Evolutionary conservation across 2,888 invertebrate species (phyloP).

Genomic region (Cremastinae sp.): DNA sequence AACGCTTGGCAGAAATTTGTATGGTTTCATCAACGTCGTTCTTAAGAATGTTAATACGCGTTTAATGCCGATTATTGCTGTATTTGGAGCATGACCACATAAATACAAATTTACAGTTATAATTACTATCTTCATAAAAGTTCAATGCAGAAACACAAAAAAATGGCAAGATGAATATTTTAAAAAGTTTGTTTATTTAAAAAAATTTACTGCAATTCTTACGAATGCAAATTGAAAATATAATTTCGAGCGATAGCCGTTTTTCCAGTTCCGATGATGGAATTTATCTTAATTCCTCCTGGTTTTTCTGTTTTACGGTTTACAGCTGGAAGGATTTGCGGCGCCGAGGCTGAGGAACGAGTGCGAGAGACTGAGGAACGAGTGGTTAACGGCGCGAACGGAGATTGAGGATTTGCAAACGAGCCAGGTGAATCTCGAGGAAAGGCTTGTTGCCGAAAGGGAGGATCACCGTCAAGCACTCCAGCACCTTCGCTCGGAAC

Average conservation of each 20-base stretch:
- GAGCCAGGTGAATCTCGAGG: constrained; percentile 77
- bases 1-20: neutral
- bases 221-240: too few relatives aligned
- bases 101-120: constrained; percentile 32
- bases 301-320: constrained; percentile 54
- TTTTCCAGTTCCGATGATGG: neutral
- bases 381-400: constrained; percentile 80
- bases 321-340: constrained; percentile 84
- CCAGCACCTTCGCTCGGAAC: constrained; percentile 72
- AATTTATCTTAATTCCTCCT: constrained; percentile 7
- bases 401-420: constrained; percentile 81
- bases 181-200: neutral
- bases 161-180: constrained; percentile 14
- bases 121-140: constrained; percentile 32
- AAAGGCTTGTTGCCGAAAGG: constrained; percentile 78
- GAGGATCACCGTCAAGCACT: constrained; percentile 74
- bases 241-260: neutral
- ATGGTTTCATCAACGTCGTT: neutral
- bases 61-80: constrained; percentile 10
- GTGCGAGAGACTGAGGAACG: constrained; percentile 80
- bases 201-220: too few relatives aligned
- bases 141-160: constrained; percentile 13
- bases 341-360: constrained; percentile 82
- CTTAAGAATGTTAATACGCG: constrained; percentile 4
- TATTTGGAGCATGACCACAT: constrained; percentile 46